phyloP scores from a whole-genome alignment of 2,113 vertebrate species.

The Notechis scutatus region DNA sequence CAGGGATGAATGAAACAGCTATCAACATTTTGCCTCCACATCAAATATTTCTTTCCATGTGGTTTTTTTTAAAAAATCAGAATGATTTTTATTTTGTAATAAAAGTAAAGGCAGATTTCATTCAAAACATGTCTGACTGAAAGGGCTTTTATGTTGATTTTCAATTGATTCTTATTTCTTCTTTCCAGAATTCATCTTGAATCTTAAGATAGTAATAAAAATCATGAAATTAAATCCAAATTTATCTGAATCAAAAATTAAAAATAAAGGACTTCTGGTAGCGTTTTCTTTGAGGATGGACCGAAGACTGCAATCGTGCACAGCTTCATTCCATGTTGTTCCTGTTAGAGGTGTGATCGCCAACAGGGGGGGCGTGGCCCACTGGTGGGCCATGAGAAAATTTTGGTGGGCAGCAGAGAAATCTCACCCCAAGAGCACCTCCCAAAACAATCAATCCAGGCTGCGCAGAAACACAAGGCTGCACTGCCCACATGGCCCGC shows the following conservation, averaged over 20 bases:
- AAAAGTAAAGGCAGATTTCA: not conserved
- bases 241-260: not conserved
- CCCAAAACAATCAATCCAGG: no score
- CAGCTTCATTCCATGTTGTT: no score
- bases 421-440: no score
- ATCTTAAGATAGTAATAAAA: constrained; percentile 19
- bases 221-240: constrained; percentile 44
- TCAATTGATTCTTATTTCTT: constrained; percentile 35
- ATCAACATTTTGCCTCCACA: constrained; percentile 5
- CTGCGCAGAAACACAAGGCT: no score
- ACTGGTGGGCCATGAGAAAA: no score
- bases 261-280: not conserved
- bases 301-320: no score
- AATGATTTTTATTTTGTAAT: constrained; percentile 5
- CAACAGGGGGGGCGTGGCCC: no score
- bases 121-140: not conserved
- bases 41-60: constrained; percentile 2
- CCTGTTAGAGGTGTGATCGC: no score
- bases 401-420: no score
- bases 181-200: constrained; percentile 31
- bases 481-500: no score
- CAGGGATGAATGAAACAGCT: not conserved
- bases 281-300: no score
- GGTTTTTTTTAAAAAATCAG: not conserved
- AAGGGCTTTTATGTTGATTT: constrained; percentile 29